A percentile compares a stretch with the other conserved stretches of the same genome.
Conservation (phyloP, 2,797 vertebrate species). For the Australoheros facetus region DNA sequence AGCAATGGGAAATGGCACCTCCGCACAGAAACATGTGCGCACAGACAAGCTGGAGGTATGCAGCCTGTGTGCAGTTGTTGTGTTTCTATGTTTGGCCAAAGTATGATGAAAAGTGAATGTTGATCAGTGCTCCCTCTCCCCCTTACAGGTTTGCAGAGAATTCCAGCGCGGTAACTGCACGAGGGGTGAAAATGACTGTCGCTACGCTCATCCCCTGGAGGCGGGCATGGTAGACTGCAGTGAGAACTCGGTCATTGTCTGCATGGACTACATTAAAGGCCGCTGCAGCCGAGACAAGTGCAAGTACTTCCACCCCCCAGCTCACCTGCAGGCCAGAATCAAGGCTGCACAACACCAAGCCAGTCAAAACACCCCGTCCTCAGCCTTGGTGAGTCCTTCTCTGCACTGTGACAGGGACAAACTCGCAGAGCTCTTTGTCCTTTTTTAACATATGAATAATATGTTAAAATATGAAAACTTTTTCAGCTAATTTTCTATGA, state of each 20-base stretch:
- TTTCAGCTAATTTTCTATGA: neutral
- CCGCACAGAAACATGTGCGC: slow-evolving; percentile 90
- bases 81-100: slow-evolving; percentile 43
- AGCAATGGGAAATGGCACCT: slow-evolving; percentile 86
- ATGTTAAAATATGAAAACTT: neutral
- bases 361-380: slow-evolving; percentile 88
- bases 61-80: slow-evolving; percentile 36
- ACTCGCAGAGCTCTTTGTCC: neutral
- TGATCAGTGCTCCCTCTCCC: slow-evolving; percentile 9
- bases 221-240: slow-evolving; percentile 95
- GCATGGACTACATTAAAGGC: slow-evolving; percentile 99
- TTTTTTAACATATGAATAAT: neutral
- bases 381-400: slow-evolving; percentile 87
- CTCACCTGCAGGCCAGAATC: slow-evolving; percentile 98
- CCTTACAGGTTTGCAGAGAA: slow-evolving; percentile 93
- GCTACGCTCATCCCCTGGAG: slow-evolving; percentile 96
- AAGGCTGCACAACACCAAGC: slow-evolving; percentile 97
- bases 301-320: slow-evolving; percentile 99
- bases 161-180: slow-evolving; percentile 98
- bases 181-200: slow-evolving; percentile 95
- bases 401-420: neutral
- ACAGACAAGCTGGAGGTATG: slow-evolving; percentile 98
- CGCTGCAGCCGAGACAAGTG: slow-evolving; percentile 98
- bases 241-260: slow-evolving; percentile 97
- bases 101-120: slow-evolving; percentile 45